Evolutionary conservation across 2,797 vertebrate genomes (phyloP).

Genomic region (Rhodeus uyekii): DNA sequence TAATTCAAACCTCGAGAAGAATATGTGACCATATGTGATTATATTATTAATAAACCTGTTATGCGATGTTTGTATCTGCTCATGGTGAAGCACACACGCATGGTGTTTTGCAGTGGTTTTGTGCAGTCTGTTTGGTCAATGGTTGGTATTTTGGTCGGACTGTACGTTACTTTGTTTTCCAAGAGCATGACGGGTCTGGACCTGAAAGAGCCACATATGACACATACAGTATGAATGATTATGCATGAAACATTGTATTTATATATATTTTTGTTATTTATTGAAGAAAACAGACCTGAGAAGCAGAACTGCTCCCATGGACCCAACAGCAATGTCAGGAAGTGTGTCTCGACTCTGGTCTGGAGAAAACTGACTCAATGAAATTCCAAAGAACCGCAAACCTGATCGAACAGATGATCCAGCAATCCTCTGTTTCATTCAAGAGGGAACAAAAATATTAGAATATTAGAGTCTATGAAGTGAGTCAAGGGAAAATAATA

Average conservation of each 20-base stretch:
- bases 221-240: constrained; percentile 5
- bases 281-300: constrained; percentile 72
- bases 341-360: constrained; percentile 78
- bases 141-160: constrained; percentile 65
- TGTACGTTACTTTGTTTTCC: constrained; percentile 56
- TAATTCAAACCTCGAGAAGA: too few relatives aligned
- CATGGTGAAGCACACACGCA: constrained; percentile 73
- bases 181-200: constrained; percentile 79
- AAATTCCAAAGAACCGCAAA: constrained; percentile 79
- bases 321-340: constrained; percentile 79
- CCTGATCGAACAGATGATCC: constrained; percentile 62
- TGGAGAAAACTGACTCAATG: constrained; percentile 73
- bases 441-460: background rate
- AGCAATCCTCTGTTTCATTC: constrained; percentile 67
- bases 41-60: constrained; percentile 55
- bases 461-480: background rate
- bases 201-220: constrained; percentile 62
- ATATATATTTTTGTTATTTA: background rate
- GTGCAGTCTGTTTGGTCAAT: constrained; percentile 58
- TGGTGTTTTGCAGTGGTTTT: background rate
- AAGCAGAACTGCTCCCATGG: constrained; percentile 73
- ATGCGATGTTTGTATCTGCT: background rate
- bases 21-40: too few relatives aligned
- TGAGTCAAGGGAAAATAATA: background rate
- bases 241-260: background rate